These are phyloP conservation scores for Thysanoteuthis rhombus DNA, from an alignment of 2,888 invertebrate species.

Conservation along the genomic window DNA sequence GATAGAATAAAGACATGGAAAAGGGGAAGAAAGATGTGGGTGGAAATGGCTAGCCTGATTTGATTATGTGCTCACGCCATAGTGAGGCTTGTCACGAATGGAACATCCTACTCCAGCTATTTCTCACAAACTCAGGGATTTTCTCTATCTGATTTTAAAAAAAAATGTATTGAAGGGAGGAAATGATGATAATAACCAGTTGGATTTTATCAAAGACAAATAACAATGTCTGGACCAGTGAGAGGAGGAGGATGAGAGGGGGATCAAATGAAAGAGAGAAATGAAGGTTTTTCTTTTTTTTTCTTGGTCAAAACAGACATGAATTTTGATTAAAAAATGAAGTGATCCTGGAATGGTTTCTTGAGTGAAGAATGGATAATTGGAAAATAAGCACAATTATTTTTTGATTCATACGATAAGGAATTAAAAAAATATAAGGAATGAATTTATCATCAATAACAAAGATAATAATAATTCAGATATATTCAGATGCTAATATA, in stretches of 20 bases:
- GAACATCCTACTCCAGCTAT: background rate
- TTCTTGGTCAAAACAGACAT: background rate
- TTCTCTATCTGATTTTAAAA: background rate
- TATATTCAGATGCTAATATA: no score
- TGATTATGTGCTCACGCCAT: background rate
- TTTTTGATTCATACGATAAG: background rate
- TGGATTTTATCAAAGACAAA: background rate
- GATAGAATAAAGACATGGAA: background rate
- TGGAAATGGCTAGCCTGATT: background rate
- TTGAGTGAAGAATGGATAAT: background rate
- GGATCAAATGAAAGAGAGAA: background rate
- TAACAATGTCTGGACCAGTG: background rate
- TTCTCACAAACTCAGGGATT: background rate
- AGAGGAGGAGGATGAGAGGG: background rate
- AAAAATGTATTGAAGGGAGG: background rate
- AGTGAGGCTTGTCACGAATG: background rate
- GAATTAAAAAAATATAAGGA: background rate
- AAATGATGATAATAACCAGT: background rate
- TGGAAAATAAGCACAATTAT: background rate
- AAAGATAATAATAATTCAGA: no score
- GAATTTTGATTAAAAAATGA: background rate
- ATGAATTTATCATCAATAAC: background rate
- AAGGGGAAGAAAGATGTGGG: background rate
- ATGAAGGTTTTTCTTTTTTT: background rate
- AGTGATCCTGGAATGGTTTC: background rate